These are phyloP conservation scores for Petrolisthes manimaculis DNA, from an alignment of 2,888 invertebrate genomes.

Conservation along the genomic window DNA sequence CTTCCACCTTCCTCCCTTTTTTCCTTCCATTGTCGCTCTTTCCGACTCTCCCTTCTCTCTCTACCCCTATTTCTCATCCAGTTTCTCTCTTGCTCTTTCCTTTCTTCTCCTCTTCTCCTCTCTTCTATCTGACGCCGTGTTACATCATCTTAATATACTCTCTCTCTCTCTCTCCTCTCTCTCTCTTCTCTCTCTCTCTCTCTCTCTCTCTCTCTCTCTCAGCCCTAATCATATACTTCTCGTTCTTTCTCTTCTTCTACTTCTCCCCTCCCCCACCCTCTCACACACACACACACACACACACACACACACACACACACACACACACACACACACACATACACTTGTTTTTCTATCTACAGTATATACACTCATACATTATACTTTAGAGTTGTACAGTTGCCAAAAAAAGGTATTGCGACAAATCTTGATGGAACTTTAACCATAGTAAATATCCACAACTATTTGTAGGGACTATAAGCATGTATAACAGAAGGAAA, in stretches of 20 bases:
- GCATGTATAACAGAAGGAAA: too few species aligned
- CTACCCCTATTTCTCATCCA: not conserved
- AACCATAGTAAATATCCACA: too few species aligned
- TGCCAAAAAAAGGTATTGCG: too few species aligned
- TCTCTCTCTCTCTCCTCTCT: not conserved
- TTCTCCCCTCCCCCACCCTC: not conserved
- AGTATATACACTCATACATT: too few species aligned
- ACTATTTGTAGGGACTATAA: too few species aligned
- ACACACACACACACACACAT: not conserved
- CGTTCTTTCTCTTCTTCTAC: not conserved
- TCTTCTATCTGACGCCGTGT: not conserved
- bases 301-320: conserved; percentile 2
- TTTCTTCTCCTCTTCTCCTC: not conserved
- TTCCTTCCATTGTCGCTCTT: not conserved
- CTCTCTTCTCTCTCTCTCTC: not conserved
- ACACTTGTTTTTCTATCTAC: not conserved
- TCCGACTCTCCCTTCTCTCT: not conserved
- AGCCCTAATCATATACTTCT: not conserved
- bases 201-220: not conserved
- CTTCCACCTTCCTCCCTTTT: too few species aligned
- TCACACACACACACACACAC: conserved; percentile 8
- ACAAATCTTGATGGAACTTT: too few species aligned
- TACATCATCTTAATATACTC: not conserved
- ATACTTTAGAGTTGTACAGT: too few species aligned
- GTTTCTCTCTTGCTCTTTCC: not conserved